phyloP scores from a whole-genome alignment of 2,113 vertebrate species.

The western clawed frog (Xenopus tropicalis) region UCB_Xtro_10.0 CM004447.2:57045001-57045500 shows the following conservation, averaged over 20 bases:
- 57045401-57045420: not conserved
- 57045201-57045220: too few species aligned
- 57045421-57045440: not conserved
- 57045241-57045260: not conserved
- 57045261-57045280: not conserved
- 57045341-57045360: not conserved
- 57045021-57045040: too few species aligned
- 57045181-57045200: too few species aligned
- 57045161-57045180: not conserved
- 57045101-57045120: not conserved
- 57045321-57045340: not conserved
- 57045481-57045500: not conserved
- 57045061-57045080: not conserved
- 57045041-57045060: too few species aligned
- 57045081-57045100: not conserved
- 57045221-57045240: not conserved
- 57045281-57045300: too few species aligned
- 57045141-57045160: not conserved
- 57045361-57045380: not conserved
- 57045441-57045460: not conserved
- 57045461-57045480: conserved; percentile 6
- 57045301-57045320: not conserved
- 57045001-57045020: too few species aligned
- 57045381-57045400: not conserved
- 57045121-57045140: not conserved